phyloP scores from a whole-genome alignment of 2,113 vertebrate species.

The Sceloporus tristichus region DNA sequence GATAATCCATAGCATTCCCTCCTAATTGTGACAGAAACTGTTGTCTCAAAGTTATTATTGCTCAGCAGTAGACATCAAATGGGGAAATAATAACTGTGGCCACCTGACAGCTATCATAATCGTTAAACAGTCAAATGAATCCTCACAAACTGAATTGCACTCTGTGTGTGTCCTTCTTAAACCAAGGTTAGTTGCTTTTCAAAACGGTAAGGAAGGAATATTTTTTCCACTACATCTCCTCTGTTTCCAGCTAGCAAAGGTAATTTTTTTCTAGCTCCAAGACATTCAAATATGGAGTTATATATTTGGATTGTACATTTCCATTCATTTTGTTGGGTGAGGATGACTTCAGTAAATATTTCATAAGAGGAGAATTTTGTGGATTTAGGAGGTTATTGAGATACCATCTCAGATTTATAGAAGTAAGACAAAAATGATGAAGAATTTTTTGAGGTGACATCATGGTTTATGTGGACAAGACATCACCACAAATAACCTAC shows the following conservation, averaged over 20 bases:
- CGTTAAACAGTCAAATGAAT: background rate
- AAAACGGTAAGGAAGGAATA: background rate
- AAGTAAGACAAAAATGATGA: constrained; percentile 79
- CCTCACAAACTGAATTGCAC: background rate
- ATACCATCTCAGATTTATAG: constrained; percentile 71
- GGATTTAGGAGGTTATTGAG: constrained; percentile 70
- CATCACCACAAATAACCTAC: constrained; percentile 87
- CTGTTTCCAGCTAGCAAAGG: background rate
- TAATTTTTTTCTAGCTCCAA: background rate
- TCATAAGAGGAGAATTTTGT: constrained; percentile 64
- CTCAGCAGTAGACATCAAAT: background rate
- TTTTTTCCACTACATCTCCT: background rate
- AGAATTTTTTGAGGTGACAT: constrained; percentile 80
- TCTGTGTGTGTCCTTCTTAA: background rate
- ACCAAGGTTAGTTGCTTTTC: background rate
- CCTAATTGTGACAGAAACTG: background rate
- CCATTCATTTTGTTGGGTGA: constrained; percentile 63
- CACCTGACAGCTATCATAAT: background rate
- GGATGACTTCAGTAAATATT: constrained; percentile 56
- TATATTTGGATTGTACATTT: constrained; percentile 34
- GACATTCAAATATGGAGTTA: background rate
- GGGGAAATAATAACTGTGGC: background rate
- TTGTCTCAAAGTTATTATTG: background rate
- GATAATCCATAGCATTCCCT: background rate
- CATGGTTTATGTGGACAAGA: constrained; percentile 82